Evolutionary conservation across 1,140 invertebrate species (phyloP).

Genomic region (Asbolus verrucosus): DNA sequence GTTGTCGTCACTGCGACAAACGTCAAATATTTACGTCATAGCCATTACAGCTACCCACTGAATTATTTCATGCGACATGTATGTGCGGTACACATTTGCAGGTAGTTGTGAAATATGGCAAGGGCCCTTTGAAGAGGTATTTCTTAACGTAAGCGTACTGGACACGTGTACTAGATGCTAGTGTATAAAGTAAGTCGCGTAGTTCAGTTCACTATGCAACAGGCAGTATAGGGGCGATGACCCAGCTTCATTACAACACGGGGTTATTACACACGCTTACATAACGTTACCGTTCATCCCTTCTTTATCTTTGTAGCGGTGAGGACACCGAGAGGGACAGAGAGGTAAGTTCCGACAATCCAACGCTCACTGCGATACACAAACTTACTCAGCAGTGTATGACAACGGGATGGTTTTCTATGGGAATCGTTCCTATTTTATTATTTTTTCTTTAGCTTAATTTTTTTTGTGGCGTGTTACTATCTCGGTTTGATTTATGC

Average conservation of each 20-base stretch:
- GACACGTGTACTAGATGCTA: conserved; percentile 35
- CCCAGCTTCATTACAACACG: conserved; percentile 62
- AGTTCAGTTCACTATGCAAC: conserved; percentile 54
- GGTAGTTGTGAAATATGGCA: too few species aligned
- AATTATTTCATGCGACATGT: too few species aligned
- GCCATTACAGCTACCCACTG: too few species aligned
- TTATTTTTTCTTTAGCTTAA: conserved; percentile 43
- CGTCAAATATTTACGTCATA: too few species aligned
- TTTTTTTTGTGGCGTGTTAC: conserved; percentile 37
- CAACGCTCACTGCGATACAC: conserved; percentile 46
- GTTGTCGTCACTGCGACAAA: too few species aligned
- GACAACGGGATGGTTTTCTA: conserved; percentile 58
- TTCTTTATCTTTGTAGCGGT: conserved; percentile 53
- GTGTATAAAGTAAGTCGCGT: conserved; percentile 40
- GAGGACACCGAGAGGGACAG: conserved; percentile 34
- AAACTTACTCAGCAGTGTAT: conserved; percentile 55
- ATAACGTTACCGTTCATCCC: conserved; percentile 59
- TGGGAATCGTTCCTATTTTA: conserved; percentile 53
- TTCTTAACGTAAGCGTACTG: background rate
- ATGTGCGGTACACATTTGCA: too few species aligned
- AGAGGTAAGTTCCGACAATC: conserved; percentile 49
- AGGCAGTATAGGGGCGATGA: conserved; percentile 57
- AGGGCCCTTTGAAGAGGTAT: too few species aligned
- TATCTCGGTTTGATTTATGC: conserved; percentile 26
- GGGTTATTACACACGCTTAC: conserved; percentile 62